Conservation (phyloP, 1,140 invertebrate genomes). For the Drosophila lini region DNA sequence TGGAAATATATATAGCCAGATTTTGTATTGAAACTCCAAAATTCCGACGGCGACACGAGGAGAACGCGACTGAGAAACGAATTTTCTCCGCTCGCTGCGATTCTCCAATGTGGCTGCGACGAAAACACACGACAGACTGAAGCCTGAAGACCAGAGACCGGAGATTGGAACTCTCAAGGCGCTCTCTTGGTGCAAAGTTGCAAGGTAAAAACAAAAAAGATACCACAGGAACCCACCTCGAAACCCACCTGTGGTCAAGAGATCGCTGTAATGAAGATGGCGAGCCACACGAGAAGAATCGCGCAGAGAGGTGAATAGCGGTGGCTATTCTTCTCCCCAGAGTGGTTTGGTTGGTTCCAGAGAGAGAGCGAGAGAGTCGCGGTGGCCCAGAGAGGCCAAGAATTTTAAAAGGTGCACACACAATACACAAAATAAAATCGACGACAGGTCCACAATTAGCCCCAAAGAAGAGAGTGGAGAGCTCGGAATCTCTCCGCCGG, state of each 20-base stretch:
- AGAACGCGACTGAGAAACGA: constrained; percentile 54
- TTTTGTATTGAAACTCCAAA: constrained; percentile 17
- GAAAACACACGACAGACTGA: constrained; percentile 79
- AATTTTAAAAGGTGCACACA: constrained; percentile 74
- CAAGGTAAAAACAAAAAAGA: constrained; percentile 6
- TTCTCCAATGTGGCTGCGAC: constrained; percentile 70
- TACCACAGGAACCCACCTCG: constrained; percentile 13
- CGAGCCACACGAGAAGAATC: constrained; percentile 33
- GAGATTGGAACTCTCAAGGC: constrained; percentile 21
- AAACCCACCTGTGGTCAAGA: constrained; percentile 50
- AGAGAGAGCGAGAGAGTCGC: constrained; percentile 35
- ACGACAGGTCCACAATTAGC: constrained; percentile 84
- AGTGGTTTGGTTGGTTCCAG: constrained; percentile 71
- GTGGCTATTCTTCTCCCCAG: constrained; percentile 40
- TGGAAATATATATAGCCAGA: constrained; percentile 24
- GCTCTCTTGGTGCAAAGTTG: constrained; percentile 2
- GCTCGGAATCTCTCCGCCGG: not conserved
- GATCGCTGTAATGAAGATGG: constrained; percentile 53
- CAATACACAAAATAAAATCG: constrained; percentile 58
- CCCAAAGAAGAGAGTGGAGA: constrained; percentile 12
- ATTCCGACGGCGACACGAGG: constrained; percentile 59
- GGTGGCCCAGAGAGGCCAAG: constrained; percentile 45
- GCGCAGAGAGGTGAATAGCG: constrained; percentile 22
- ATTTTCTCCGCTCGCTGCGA: constrained; percentile 56
- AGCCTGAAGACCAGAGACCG: constrained; percentile 33